A percentile compares a stretch with the other conserved stretches of the same genome.
phyloP scores from a whole-genome alignment of 2,797 vertebrate species.

The Heterohyrax brucei region DNA sequence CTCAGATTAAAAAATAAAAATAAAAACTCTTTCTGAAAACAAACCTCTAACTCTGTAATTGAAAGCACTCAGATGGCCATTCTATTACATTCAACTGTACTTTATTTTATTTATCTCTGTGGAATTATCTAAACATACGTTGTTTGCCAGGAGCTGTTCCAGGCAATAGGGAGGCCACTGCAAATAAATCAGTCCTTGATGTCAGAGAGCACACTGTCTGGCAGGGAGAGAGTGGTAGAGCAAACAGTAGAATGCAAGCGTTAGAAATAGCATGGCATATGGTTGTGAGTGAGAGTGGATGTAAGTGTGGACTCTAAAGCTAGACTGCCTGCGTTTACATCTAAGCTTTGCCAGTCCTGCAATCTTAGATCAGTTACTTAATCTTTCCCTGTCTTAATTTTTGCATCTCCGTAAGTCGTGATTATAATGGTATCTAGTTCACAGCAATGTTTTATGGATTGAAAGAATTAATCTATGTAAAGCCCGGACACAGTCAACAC shows the following conservation, averaged over 20 bases:
- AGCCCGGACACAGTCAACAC: neutral
- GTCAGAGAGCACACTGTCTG: constrained; percentile 7
- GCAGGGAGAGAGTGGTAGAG: neutral
- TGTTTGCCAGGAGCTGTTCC: constrained; percentile 3
- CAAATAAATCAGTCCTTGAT: constrained; percentile 2
- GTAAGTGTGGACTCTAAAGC: neutral
- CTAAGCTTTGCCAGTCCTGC: neutral
- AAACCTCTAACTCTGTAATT: neutral
- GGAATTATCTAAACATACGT: neutral
- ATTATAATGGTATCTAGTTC: neutral
- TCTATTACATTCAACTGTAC: neutral
- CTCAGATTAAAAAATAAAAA: constrained; percentile 47
- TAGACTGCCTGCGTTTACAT: neutral
- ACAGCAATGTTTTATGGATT: neutral
- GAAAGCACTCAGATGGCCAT: neutral
- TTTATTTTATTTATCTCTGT: constrained; percentile 33
- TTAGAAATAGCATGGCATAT: neutral
- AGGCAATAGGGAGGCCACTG: neutral
- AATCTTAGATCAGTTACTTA: neutral
- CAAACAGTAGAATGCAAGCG: neutral
- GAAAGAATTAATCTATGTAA: neutral
- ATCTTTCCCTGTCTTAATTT: constrained; percentile 43
- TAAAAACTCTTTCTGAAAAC: constrained; percentile 6
- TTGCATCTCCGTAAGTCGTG: neutral
- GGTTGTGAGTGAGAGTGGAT: neutral